A percentile compares a stretch with the other conserved stretches of the same genome.
Conservation (phyloP, 2,113 vertebrate species). For the Microtus ochrogaster region DNA sequence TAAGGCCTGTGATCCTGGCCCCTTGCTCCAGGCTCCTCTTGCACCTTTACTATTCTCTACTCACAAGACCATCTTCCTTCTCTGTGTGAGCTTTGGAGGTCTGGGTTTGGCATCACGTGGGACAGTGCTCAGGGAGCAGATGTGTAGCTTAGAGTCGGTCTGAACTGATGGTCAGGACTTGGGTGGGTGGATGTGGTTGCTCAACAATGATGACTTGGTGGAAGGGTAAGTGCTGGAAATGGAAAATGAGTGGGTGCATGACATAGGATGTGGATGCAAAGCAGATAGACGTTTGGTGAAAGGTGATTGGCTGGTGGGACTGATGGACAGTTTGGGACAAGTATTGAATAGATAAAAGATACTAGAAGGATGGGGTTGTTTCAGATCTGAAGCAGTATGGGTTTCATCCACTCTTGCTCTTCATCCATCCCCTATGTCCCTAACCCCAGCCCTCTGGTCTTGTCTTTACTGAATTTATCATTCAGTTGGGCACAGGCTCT, state of each 20-base stretch:
- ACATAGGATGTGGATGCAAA: not conserved
- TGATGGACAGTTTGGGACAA: not conserved
- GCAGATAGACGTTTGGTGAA: not conserved
- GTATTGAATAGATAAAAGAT: not conserved
- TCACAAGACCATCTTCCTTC: not conserved
- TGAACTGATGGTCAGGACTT: not conserved
- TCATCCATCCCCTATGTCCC: not conserved
- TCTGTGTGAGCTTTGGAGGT: not conserved
- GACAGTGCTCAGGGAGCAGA: not conserved
- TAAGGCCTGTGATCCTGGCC: not conserved
- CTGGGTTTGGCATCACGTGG: not conserved
- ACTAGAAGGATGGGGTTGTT: not conserved
- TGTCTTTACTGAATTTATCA: not conserved
- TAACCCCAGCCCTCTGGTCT: not conserved
- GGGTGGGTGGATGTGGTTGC: not conserved
- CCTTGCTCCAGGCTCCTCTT: not conserved
- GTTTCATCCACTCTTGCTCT: not conserved
- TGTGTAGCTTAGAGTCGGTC: fast-evolving
- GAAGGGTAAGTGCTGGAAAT: not conserved
- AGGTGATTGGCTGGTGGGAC: not conserved
- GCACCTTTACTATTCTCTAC: not conserved
- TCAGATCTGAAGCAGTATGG: not conserved
- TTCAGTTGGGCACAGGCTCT: not conserved
- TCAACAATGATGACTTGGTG: not conserved
- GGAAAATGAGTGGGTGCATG: not conserved